These are phyloP conservation scores for Drosophila mayri DNA, from an alignment of 1,140 invertebrate genomes.

Conservation along the genomic window DNA sequence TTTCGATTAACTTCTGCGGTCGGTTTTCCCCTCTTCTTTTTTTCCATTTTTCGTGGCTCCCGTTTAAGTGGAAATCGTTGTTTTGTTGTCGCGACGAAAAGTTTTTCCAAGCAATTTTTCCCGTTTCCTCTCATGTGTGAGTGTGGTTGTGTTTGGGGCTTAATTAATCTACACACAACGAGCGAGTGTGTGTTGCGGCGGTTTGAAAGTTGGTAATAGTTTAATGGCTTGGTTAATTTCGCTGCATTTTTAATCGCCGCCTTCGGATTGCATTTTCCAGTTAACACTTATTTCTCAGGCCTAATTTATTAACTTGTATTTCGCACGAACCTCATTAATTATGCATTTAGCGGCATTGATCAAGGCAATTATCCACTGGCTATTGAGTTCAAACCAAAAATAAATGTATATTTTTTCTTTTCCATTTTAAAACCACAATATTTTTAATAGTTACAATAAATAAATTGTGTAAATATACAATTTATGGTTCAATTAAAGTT, in stretches of 20 bases:
- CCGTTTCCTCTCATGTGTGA: constrained; percentile 9
- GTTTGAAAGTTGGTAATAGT: constrained; percentile 69
- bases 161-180: constrained; percentile 66
- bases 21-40: constrained; percentile 52
- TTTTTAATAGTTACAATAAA: too few species aligned
- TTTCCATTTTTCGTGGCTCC: constrained; percentile 48
- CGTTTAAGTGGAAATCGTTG: constrained; percentile 82
- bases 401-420: too few species aligned
- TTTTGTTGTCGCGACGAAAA: constrained; percentile 78
- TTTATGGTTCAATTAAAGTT: too few species aligned
- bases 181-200: constrained; percentile 32
- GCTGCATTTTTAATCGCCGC: constrained; percentile 49
- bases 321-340: constrained; percentile 2
- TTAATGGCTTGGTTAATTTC: constrained; percentile 62
- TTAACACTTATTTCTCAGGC: constrained; percentile 16
- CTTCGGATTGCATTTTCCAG: constrained; percentile 33
- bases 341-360: not conserved
- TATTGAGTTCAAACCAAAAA: too few species aligned
- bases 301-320: constrained; percentile 16
- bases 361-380: not conserved
- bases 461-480: too few species aligned
- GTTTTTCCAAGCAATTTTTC: constrained; percentile 75
- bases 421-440: too few species aligned
- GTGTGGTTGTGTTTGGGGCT: constrained; percentile 10
- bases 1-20: constrained; percentile 82